Evolutionary conservation across 2,888 invertebrate species (phyloP), one percentile per base, ranked within the genome.

Genomic region (Eristalinus sepulchralis): DNA sequence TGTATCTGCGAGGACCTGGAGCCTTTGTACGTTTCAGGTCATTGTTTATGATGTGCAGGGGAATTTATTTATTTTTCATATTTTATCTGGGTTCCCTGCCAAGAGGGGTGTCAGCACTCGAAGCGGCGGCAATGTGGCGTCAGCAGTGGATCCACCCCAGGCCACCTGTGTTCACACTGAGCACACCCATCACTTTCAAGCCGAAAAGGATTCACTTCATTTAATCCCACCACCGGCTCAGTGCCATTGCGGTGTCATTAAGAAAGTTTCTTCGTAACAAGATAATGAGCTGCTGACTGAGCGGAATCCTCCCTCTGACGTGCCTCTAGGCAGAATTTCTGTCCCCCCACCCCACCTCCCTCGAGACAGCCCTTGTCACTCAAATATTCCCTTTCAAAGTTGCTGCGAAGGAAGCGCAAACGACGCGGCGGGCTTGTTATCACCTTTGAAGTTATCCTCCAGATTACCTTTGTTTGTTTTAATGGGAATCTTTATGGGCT

Each of bases 21-120:
- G 55, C 63, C 67, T 77, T 76, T 72, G 39, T 55, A 60, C 73
- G 85, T 77, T 73, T 73, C 85, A 85, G 85, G 77, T 85, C 85
- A 85, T 77, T 82, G 85, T 85, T 85, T 85, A 85, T 85, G 81
- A 85, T 78, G 85, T 85, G 81, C 77, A 73, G 81, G 64, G 57
- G 17, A 73, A 80, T 81, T 80, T 77, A 60, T 81, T 77, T 70
- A 72, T 81, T 77, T 76, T 81, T 79, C 73, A 79, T 68, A 60
- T 81, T 77, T 81, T 77, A 78, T 60, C 70, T 68, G 47, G 60
- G 27, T 64, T 53, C n/a, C 24, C 36, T 85, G 81, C 81, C 85
- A 81, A 85, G 13, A 77, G n/a, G n/a, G n/a, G 62, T 77, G 70
- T 73, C 47, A 63, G 57, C 27, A 64, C n/a, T 66, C 47, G 39